Conservation (phyloP, 2,797 vertebrate species). For the Sitta carolinensis region DNA sequence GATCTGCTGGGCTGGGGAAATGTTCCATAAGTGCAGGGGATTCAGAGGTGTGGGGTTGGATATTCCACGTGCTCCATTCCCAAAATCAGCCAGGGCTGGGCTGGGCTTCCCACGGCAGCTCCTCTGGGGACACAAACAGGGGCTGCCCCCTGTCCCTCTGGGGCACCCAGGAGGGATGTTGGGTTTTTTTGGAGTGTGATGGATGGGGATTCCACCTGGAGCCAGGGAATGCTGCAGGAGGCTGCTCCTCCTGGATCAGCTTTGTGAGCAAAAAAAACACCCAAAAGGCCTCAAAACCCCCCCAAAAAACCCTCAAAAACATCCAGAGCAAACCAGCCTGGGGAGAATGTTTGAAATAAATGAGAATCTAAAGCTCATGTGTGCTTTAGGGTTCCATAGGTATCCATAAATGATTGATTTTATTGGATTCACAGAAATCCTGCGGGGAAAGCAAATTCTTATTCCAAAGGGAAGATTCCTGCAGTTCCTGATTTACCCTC, state of each 20-base stretch:
- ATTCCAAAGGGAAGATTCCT: neutral
- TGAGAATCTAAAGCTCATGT: rapidly evolving
- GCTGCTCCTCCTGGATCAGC: neutral
- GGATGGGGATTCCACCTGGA: neutral
- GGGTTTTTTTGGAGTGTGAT: neutral
- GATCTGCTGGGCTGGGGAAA: neutral
- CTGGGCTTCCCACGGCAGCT: neutral
- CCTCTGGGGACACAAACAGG: neutral
- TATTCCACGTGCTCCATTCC: neutral
- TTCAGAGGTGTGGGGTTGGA: neutral
- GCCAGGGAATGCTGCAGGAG: neutral
- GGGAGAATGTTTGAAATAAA: neutral
- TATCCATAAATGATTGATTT: neutral
- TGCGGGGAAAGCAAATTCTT: neutral
- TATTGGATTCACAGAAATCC: neutral
- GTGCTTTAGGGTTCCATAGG: neutral
- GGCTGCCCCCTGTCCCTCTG: rapidly evolving
- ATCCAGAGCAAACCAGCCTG: neutral
- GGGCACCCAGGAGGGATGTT: neutral
- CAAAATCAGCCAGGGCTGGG: neutral
- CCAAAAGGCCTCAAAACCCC: neutral
- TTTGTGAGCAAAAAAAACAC: rapidly evolving
- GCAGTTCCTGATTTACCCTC: neutral
- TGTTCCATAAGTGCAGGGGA: neutral
- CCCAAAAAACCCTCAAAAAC: neutral